A percentile compares a stretch with the other conserved stretches of the same genome.
phyloP scores from a whole-genome alignment of 2,888 invertebrate species.

The Cyrtodaria siliqua region DNA sequence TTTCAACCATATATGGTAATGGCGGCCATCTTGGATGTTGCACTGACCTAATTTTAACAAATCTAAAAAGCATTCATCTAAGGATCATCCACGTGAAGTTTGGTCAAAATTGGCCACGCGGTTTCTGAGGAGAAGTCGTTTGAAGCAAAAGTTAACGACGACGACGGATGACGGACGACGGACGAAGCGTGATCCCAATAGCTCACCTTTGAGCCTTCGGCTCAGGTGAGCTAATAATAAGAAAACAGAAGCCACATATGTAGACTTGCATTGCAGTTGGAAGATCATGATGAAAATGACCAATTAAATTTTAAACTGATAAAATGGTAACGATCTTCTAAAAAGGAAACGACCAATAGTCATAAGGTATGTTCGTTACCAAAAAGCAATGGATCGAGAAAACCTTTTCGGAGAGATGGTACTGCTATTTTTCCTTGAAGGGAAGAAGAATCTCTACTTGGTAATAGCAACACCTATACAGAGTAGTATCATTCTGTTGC shows the following conservation, averaged over 20 bases:
- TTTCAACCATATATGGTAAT: too few relatives aligned
- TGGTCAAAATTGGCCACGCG: too few relatives aligned
- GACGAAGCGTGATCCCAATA: too few relatives aligned
- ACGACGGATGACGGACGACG: too few relatives aligned
- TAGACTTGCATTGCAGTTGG: slow-evolving; percentile 22
- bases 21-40: too few relatives aligned
- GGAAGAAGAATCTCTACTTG: slow-evolving; percentile 15
- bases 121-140: too few relatives aligned
- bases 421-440: slow-evolving; percentile 26
- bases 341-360: slow-evolving; percentile 4
- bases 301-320: not conserved
- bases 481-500: not conserved
- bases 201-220: too few relatives aligned
- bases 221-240: too few relatives aligned
- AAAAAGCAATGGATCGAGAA: slow-evolving; percentile 14
- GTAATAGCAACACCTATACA: slow-evolving; percentile 13
- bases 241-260: not conserved
- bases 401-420: slow-evolving; percentile 26
- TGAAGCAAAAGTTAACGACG: too few relatives aligned
- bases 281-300: not conserved
- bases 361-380: slow-evolving; percentile 30
- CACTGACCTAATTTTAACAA: too few relatives aligned
- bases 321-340: not conserved
- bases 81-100: too few relatives aligned
- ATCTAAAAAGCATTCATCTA: too few relatives aligned